phyloP scores from a whole-genome alignment of 2,888 invertebrate genomes.

The Oscheius sp. region DNA sequence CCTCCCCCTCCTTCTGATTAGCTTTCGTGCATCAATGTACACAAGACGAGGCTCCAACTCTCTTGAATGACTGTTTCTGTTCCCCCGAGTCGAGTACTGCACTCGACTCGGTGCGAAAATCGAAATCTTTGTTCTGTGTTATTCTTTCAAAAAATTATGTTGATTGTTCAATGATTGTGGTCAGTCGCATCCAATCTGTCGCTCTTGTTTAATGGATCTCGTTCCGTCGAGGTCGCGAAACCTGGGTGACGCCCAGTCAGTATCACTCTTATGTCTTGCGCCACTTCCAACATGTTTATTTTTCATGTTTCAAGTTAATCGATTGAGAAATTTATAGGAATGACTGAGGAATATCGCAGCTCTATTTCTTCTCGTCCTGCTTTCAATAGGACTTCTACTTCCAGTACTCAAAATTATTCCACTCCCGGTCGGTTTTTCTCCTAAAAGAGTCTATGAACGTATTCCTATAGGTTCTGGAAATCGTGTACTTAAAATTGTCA shows the following conservation, averaged over 20 bases:
- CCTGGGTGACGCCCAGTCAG: conserved; percentile 25
- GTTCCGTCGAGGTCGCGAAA: conserved; percentile 29
- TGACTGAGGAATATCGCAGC: conserved; percentile 52
- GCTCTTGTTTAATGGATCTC: conserved; percentile 29
- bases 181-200: conserved; percentile 28
- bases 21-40: conserved; percentile 10
- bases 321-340: too few species aligned
- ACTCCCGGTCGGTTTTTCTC: conserved; percentile 33
- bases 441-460: neutral
- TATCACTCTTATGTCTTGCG: conserved; percentile 14
- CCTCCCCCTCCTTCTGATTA: conserved; percentile 1
- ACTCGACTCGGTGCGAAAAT: neutral
- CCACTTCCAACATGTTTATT: neutral
- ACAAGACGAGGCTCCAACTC: conserved; percentile 1
- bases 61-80: conserved; percentile 19
- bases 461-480: conserved; percentile 49
- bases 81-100: conserved; percentile 21
- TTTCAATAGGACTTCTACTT: conserved; percentile 53
- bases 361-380: conserved; percentile 59
- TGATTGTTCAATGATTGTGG: conserved; percentile 22
- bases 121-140: neutral
- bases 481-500: conserved; percentile 68
- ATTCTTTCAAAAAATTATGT: neutral
- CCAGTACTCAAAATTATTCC: conserved; percentile 43
- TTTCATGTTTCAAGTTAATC: neutral